Evolutionary conservation across 2,888 invertebrate genomes (phyloP), one percentile per base, ranked within the genome.

Genomic region (Cheilosia urbana): DNA sequence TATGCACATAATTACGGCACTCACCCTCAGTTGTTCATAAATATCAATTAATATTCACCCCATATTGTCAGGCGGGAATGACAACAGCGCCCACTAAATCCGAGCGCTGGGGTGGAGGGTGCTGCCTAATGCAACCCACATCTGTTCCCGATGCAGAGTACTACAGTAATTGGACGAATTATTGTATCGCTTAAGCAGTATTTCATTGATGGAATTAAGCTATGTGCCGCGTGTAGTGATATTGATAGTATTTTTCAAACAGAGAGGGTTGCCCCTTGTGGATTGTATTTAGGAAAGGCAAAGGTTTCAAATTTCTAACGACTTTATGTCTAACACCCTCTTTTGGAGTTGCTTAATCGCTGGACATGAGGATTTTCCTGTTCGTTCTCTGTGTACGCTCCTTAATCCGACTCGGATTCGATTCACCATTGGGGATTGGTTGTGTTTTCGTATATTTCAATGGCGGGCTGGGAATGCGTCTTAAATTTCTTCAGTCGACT

Each of bases 11-110:
- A 77, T 82, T 53, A 82, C 19, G 66, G 24, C 53, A 51, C 63
- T 37, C 42, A 80, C 81, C 85, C 76, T 71, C 40, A 2, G 30
- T 27, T 42, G 34, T 17, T n/a, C 81, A 85, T 85, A 77, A 85
- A 85, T 85, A 77, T 85, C 81, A 81, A 85, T 85, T 81, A 77
- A 73, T 72, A 85, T 77, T 65, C 85, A 85, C 85, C 85, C 85
- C 68, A 53, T 19, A 13, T 13, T 57, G 19, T 47, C 17, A 17
- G 21, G 19, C 13, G 13, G 2, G 30, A 34, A 2, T n/a, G 24
- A 24, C 40, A 13, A 21, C 34, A 4, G 17, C 7, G 47, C 47
- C 34, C 17, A 37, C 40, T 17, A 40, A 49, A 63, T n/a, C 15
- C 17, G 24, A 51, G 17, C 13, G 19, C 57, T 30, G 17, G 45